Conservation (phyloP, 2,113 vertebrate genomes). For the Gorsachius goisagi region DNA sequence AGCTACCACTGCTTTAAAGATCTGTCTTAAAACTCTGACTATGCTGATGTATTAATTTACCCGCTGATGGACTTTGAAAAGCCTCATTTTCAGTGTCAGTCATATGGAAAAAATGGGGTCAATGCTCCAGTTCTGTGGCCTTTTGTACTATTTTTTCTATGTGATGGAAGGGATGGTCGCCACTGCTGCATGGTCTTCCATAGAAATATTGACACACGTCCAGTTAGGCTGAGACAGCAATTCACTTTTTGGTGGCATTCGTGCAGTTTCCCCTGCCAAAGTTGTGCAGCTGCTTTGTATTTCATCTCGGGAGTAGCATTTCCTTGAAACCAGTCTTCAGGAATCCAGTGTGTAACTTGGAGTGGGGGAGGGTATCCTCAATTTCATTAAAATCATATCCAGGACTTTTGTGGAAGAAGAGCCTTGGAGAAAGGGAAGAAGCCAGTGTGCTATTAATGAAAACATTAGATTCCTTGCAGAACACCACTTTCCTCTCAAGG, state of each 20-base stretch:
- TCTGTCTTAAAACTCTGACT: not conserved
- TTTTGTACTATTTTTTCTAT: not conserved
- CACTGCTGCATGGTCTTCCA: not conserved
- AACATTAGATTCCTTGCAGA: not conserved
- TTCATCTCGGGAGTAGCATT: constrained; percentile 6
- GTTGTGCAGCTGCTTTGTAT: constrained; percentile 58
- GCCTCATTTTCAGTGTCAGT: not conserved
- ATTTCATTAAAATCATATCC: constrained; percentile 20
- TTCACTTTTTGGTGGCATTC: constrained; percentile 31
- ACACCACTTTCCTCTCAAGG: not conserved
- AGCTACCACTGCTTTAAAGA: not conserved
- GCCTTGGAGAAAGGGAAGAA: constrained; percentile 3
- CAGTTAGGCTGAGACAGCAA: constrained; percentile 20
- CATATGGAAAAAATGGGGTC: not conserved
- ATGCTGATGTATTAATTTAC: not conserved
- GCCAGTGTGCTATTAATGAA: not conserved
- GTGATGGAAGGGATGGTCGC: not conserved
- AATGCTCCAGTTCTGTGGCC: not conserved
- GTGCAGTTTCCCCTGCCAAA: constrained; percentile 8
- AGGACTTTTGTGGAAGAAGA: constrained; percentile 19
- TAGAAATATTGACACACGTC: not conserved
- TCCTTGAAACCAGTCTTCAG: constrained; percentile 25
- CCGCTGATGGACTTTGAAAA: not conserved
- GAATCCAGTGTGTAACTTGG: constrained; percentile 19
- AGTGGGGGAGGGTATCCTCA: not conserved